phyloP scores from a whole-genome alignment of 2,797 vertebrate species.

The Falco biarmicus region DNA sequence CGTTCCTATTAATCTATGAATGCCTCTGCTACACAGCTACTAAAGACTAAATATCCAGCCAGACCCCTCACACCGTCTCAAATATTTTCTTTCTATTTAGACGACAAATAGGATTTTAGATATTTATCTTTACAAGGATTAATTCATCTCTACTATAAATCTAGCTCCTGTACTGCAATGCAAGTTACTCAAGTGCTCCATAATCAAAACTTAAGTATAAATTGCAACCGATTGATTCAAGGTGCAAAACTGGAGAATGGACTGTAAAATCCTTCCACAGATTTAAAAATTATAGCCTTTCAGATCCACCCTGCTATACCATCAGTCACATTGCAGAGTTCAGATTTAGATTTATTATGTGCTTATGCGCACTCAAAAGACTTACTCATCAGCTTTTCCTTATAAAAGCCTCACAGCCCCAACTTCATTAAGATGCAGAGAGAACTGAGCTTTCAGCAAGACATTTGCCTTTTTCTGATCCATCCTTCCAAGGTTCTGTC shows the following conservation, averaged over 20 bases:
- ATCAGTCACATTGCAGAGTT: background rate
- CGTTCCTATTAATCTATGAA: background rate
- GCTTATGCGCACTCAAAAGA: background rate
- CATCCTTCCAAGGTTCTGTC: background rate
- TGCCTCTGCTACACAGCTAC: background rate
- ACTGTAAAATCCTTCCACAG: slow-evolving; percentile 2
- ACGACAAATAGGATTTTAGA: background rate
- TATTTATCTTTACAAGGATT: background rate
- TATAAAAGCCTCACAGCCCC: background rate
- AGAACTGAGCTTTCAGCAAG: background rate
- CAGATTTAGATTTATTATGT: slow-evolving; percentile 9
- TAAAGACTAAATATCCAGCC: background rate
- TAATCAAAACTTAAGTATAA: background rate
- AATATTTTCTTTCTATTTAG: background rate
- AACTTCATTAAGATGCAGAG: background rate
- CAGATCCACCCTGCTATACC: slow-evolving; percentile 1
- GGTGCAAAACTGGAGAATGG: background rate
- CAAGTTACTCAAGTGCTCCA: background rate
- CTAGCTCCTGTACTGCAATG: background rate
- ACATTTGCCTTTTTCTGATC: slow-evolving; percentile 4
- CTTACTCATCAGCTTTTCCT: slow-evolving; percentile 29
- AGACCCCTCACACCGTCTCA: background rate
- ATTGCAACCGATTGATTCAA: slow-evolving; percentile 24
- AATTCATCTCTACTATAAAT: background rate
- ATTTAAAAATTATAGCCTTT: slow-evolving; percentile 20